Evolutionary conservation across 2,888 invertebrate species (phyloP).

Genomic region (Chrysomela aeneicollis): DNA sequence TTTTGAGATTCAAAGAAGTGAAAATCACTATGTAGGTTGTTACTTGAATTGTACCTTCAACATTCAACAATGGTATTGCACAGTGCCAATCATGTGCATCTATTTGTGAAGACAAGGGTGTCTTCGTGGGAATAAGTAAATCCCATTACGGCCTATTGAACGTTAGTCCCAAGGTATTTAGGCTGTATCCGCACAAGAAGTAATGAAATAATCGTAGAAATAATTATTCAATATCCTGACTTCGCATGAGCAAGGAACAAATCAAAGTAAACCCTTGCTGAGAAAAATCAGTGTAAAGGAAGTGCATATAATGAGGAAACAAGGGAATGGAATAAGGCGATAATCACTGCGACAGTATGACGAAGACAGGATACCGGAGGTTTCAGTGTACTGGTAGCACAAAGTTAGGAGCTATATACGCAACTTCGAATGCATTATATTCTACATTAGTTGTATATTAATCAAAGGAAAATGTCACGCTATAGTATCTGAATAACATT

Average conservation of each 20-base stretch:
- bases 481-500: too few species aligned
- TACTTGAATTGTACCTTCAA: too few species aligned
- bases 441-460: too few species aligned
- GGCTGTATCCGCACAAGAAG: conserved; percentile 18
- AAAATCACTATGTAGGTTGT: too few species aligned
- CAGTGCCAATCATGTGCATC: too few species aligned
- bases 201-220: conserved; percentile 37
- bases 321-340: conserved; percentile 50
- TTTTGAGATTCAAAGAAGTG: too few species aligned
- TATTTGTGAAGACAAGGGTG: background rate
- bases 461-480: too few species aligned
- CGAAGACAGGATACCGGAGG: conserved; percentile 41
- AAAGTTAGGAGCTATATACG: conserved; percentile 3
- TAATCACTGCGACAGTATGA: conserved; percentile 37
- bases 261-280: conserved; percentile 57
- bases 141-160: background rate
- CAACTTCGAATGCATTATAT: too few species aligned
- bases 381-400: conserved; percentile 16
- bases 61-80: too few species aligned
- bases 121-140: background rate
- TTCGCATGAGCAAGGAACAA: conserved; percentile 56
- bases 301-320: conserved; percentile 59
- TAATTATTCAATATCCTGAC: conserved; percentile 54
- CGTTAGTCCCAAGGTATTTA: conserved; percentile 4
- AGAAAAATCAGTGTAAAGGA: conserved; percentile 57